Conservation (phyloP, 1,140 invertebrate species). For the Pseudachorutes palmiensis region DNA sequence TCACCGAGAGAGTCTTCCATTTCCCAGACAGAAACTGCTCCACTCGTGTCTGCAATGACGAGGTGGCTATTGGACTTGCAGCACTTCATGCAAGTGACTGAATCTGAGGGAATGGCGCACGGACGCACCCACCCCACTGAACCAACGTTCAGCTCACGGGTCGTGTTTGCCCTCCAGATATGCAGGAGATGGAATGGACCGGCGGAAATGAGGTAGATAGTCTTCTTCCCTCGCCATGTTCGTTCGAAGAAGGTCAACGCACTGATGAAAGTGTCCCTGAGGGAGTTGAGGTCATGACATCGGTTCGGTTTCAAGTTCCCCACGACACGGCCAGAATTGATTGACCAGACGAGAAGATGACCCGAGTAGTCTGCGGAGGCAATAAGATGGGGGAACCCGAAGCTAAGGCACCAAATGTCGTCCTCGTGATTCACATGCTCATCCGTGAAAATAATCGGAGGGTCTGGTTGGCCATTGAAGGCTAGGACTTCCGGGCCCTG, state of each 20-base stretch:
- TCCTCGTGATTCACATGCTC: conserved; percentile 14
- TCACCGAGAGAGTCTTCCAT: conserved; percentile 14
- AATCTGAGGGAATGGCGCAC: conserved; percentile 13
- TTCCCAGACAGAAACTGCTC: conserved; percentile 19
- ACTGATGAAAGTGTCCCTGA: conserved; percentile 19
- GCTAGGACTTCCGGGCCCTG: conserved; percentile 23
- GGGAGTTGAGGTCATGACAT: not conserved
- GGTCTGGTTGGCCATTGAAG: conserved; percentile 5
- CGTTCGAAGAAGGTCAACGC: conserved; percentile 9
- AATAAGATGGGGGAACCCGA: conserved; percentile 20
- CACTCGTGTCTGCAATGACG: conserved; percentile 19
- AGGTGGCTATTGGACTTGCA: conserved; percentile 8
- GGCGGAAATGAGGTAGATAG: conserved; percentile 19
- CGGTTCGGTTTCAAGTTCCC: conserved; percentile 16
- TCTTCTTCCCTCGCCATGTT: not conserved
- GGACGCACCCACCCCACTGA: conserved; percentile 24
- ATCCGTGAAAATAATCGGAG: conserved; percentile 19
- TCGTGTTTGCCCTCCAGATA: conserved; percentile 23
- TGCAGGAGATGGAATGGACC: conserved; percentile 25
- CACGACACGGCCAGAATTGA: conserved; percentile 23
- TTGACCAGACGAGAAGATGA: conserved; percentile 19
- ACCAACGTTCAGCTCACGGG: conserved; percentile 21
- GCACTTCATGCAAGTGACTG: conserved; percentile 21
- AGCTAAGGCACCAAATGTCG: conserved; percentile 20
- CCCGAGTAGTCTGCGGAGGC: conserved; percentile 26